These are phyloP conservation scores for Phymastichus coffea DNA, from an alignment of 1,140 invertebrate species.

Conservation along the genomic window DNA sequence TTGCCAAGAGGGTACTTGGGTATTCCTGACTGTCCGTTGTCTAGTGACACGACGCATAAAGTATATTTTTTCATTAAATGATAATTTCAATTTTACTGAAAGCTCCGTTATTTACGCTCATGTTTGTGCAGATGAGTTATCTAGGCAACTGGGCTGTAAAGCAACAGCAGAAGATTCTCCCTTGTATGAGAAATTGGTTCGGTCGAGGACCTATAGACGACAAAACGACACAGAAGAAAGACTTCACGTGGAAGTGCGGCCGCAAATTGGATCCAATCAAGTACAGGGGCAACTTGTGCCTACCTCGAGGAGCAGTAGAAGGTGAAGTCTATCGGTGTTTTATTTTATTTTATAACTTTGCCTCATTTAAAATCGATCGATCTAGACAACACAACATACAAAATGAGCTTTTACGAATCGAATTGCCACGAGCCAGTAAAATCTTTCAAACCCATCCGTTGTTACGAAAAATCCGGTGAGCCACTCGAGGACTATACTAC, in stretches of 20 bases:
- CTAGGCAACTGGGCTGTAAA: constrained; percentile 48
- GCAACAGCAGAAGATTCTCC: constrained; percentile 39
- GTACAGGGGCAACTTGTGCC: constrained; percentile 36
- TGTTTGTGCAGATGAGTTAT: constrained; percentile 46
- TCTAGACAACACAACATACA: constrained; percentile 60
- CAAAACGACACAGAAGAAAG: constrained; percentile 70
- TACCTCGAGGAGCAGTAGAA: constrained; percentile 34
- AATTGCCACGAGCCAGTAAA: constrained; percentile 41
- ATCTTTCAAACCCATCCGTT: constrained; percentile 52
- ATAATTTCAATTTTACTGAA: background rate
- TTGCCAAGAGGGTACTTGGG: constrained; percentile 35
- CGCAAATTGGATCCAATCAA: constrained; percentile 40
- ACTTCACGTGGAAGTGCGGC: constrained; percentile 68
- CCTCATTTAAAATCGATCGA: constrained; percentile 17
- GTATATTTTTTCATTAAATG: constrained; percentile 20
- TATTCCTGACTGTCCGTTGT: constrained; percentile 34
- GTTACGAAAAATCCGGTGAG: constrained; percentile 54
- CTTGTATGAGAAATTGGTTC: constrained; percentile 41
- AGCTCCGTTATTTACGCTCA: background rate
- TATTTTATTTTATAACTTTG: background rate
- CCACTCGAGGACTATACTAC: constrained; percentile 60
- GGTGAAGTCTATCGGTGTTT: constrained; percentile 21
- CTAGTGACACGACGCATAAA: constrained; percentile 46
- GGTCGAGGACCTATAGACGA: constrained; percentile 69
- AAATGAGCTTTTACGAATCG: constrained; percentile 57